phyloP scores from a whole-genome alignment of 2,113 vertebrate species.

The Larimichthys polyactis region DNA sequence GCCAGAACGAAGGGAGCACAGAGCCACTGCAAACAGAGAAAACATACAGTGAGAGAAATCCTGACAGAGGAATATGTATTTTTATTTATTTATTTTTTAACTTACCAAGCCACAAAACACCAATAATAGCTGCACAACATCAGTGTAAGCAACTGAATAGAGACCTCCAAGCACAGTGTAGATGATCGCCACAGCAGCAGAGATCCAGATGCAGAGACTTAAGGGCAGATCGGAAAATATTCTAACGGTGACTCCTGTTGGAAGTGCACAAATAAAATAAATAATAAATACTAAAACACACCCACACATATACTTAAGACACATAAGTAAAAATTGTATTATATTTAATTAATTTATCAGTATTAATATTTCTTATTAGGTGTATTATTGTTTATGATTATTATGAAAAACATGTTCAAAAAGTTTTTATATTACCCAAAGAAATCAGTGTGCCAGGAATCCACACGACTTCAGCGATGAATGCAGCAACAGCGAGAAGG shows the following conservation, averaged over 20 bases:
- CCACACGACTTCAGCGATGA: background rate
- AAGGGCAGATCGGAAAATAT: background rate
- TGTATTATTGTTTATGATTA: no score
- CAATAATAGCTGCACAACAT: background rate
- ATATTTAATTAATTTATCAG: no score
- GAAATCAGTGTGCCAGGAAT: background rate
- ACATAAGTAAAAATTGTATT: no score
- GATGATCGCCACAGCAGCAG: constrained; percentile 4
- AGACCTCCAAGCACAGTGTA: constrained; percentile 14
- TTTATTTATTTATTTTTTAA: no score
- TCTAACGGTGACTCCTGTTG: background rate
- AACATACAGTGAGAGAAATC: background rate
- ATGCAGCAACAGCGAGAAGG: background rate
- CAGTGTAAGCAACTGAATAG: constrained; percentile 11
- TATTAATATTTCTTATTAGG: no score
- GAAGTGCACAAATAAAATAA: no score
- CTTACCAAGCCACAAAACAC: background rate
- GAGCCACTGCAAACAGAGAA: constrained; percentile 6
- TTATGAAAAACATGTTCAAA: no score
- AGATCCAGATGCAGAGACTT: constrained; percentile 4
- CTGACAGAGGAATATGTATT: no score
- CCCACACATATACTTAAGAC: no score
- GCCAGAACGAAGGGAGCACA: constrained; percentile 3
- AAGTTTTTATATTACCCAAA: background rate
- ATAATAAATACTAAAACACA: no score